Base-by-base conservation (phyloP, 2,888 invertebrate genomes). In the Serripes groenlandicus region DNA sequence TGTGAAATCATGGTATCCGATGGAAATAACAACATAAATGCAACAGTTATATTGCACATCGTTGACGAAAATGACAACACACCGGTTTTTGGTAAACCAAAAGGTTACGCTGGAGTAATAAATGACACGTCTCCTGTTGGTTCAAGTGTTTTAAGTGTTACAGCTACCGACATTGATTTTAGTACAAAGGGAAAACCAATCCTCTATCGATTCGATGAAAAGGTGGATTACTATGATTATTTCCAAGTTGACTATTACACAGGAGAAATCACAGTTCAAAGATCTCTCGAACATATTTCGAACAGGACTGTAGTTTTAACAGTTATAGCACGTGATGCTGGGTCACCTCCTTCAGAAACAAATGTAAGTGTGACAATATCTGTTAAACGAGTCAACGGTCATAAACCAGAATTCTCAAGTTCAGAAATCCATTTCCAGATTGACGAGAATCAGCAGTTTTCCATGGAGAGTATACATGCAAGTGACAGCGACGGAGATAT, bases 61-160 rank as follows among this genome's bases (percentile, higher is more conserved):
- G 26, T 54, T 42, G 78, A 73, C 28, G 68, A 72, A 26, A 73
- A 78, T 68, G 78, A 78, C 28, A 78, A 78, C 54, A 21, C 30
- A 30, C 78, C 78, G 9, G 34, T 32, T 21, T 73, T 66, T 34
- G 42, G 15, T 2, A 28, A 26, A 7, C n/a, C 42, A 15, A 15
- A 30, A 35, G 23, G 26, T 7, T 42, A 30, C 21, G 42, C 28
- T 34, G 21, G 42, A 4, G n/a, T n/a, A n/a, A 52, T 71, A 23
- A 54, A 28, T 21, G 71, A 71, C 35, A 71, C 71, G 9, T 18
- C 32, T 18, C n/a, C 32, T 15, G 56, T 9, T 7, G 71, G 71
- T 15, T 56, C 56, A 26, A 3, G 1, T 35, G 35, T 71, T 34
- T 21, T n/a, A 5, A 56, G 1, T 32, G 28, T 71, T 23, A 15